Base-by-base conservation (phyloP, 1,140 invertebrate species). In the Bemisia tabaci region DNA sequence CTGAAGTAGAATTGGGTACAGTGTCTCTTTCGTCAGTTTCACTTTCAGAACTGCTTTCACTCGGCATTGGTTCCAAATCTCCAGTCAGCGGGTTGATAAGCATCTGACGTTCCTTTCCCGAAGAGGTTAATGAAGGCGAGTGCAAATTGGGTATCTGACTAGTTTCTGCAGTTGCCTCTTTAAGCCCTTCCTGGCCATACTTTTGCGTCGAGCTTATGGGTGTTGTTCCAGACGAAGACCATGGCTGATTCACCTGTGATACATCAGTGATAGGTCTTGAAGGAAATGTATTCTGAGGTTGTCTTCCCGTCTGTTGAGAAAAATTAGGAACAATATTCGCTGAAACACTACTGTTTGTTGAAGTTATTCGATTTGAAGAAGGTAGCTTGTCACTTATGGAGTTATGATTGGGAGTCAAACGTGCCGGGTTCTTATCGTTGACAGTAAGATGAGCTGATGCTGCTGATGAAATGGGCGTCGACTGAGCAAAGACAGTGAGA, bases 81-180 rank as follows among this genome's bases (percentile, higher is more conserved):
- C 91, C 91, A 2, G 91, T 93, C 68, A 92, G 81, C 2, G 91
- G 91, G 80, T 94, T 95, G 33, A 94, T 90, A 1, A 94, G 82
- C 79, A 89, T 89, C 73, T 89, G 86, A 61, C 85, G 80, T 65
- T 84, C 81, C 71, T 86, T 83, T 0, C 65, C 67, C 26, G 67
- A 64, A 59, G 63, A 64, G 26, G 67, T 65, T 27, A 67, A 63
- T n/a, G 62, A 22, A 63, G 66, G 66, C 12, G 66, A 67, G 59
- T 17, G 33, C 33, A 48, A 5, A 48, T 67, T 67, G 48, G 60
- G 27, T 58, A 62, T 39, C 59, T 67, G 66, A 67, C 66, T 67
- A 67, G 66, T 24, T 67, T 63, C 66, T 48, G 63, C 66, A 67
- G 48, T 63, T 59, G 27, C 63, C 63, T 67, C 33, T 17, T 48